phyloP scores from a whole-genome alignment of 2,888 invertebrate species.

The Sphinx pinastri region DNA sequence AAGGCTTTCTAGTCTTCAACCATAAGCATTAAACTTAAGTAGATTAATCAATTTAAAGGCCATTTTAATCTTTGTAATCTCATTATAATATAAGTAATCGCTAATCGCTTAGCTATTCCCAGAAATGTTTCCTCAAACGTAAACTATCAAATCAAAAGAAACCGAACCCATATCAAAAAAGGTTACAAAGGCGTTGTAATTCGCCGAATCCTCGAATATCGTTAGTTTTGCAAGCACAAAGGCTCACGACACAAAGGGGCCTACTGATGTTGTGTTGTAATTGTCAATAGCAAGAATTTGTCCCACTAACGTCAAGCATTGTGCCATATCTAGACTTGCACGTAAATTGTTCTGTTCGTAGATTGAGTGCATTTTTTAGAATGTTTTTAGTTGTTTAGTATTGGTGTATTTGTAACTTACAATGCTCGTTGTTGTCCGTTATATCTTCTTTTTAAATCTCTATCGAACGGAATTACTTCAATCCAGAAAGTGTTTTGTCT shows the following conservation, averaged over 20 bases:
- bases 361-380: too few relatives aligned
- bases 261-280: slow-evolving; percentile 59
- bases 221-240: slow-evolving; percentile 50
- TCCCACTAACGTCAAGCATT: slow-evolving; percentile 61
- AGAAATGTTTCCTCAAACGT: not conserved
- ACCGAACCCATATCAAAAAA: slow-evolving; percentile 2
- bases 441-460: too few relatives aligned
- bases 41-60: too few relatives aligned
- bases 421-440: too few relatives aligned
- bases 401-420: not conserved
- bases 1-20: too few relatives aligned
- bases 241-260: slow-evolving; percentile 53
- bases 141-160: slow-evolving; percentile 13
- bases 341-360: not conserved
- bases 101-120: not conserved
- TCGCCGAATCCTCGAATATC: slow-evolving; percentile 39
- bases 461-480: too few relatives aligned
- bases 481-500: too few relatives aligned
- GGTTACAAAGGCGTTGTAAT: slow-evolving; percentile 32
- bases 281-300: slow-evolving; percentile 68
- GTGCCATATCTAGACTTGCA: slow-evolving; percentile 55
- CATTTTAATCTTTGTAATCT: too few relatives aligned
- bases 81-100: not conserved
- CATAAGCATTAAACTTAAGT: too few relatives aligned
- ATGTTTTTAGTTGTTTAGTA: too few relatives aligned